A percentile compares a stretch with the other conserved stretches of the same genome.
Conservation (phyloP, 1,140 invertebrate genomes). For the Augochlora pura region DNA sequence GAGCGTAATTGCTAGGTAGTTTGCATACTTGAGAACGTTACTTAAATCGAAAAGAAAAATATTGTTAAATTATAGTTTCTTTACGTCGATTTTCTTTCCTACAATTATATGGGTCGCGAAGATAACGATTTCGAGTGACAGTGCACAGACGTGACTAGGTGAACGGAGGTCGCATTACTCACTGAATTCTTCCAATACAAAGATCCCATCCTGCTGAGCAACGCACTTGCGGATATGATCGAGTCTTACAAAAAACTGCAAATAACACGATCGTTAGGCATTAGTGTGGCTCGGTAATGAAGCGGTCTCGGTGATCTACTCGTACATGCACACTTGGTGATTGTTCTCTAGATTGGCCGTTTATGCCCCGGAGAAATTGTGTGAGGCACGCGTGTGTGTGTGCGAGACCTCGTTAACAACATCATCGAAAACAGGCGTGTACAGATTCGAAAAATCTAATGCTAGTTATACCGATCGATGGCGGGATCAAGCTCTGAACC, state of each 20-base stretch:
- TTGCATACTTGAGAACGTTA: too few species aligned
- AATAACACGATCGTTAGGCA: slow-evolving; percentile 76
- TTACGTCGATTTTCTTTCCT: too few species aligned
- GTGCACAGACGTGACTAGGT: too few species aligned
- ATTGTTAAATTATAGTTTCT: too few species aligned
- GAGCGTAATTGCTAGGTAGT: too few species aligned
- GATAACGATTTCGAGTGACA: background rate
- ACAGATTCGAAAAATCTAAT: slow-evolving; percentile 23
- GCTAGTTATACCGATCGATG: slow-evolving; percentile 15
- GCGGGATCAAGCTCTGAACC: slow-evolving; percentile 35
- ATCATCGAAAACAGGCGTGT: slow-evolving; percentile 47
- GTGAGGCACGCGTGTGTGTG: slow-evolving; percentile 38
- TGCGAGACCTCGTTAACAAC: slow-evolving; percentile 16
- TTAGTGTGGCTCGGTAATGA: slow-evolving; percentile 44
- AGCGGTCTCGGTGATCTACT: slow-evolving; percentile 45
- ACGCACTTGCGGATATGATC: slow-evolving; percentile 99
- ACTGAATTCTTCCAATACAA: slow-evolving; percentile 99
- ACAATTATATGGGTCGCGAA: too few species aligned
- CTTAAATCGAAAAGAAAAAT: too few species aligned
- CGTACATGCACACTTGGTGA: slow-evolving; percentile 57
- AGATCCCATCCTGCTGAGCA: slow-evolving; percentile 98
- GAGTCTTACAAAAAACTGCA: slow-evolving; percentile 99
- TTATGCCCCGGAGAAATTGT: slow-evolving; percentile 27
- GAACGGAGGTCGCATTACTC: slow-evolving; percentile 80
- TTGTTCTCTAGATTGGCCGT: slow-evolving; percentile 34